phyloP scores from a whole-genome alignment of 2,113 vertebrate genomes.

The Myotis brandtii region DNA sequence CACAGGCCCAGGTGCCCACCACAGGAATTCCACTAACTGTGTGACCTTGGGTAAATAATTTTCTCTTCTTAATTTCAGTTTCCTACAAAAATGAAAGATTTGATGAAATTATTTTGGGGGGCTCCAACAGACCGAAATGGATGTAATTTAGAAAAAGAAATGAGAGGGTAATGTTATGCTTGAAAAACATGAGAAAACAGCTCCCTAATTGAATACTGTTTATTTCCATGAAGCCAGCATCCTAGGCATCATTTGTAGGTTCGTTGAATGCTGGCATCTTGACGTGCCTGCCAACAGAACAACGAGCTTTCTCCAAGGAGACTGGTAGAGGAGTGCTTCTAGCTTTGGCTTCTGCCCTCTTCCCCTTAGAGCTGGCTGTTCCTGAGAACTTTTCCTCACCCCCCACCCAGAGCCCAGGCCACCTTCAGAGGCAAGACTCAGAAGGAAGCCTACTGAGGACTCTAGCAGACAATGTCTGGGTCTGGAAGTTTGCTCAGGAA shows the following conservation, averaged over 20 bases:
- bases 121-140: neutral
- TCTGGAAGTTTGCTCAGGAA: neutral
- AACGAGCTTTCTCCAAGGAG: constrained; percentile 29
- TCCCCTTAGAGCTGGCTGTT: neutral
- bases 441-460: neutral
- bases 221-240: neutral
- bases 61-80: constrained; percentile 9
- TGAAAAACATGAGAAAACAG: constrained; percentile 35
- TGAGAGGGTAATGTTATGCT: neutral
- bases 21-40: neutral
- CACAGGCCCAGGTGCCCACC: neutral
- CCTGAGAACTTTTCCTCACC: neutral
- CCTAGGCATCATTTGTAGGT: neutral
- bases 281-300: neutral
- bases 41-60: neutral
- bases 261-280: constrained; percentile 44
- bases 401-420: neutral
- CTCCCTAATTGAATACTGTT: constrained; percentile 9
- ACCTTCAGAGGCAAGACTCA: neutral
- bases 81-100: neutral
- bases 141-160: constrained; percentile 11
- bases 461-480: neutral
- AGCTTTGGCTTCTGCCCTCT: constrained; percentile 4
- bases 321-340: neutral
- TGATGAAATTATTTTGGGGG: neutral